These are phyloP conservation scores for Muscicapa adusta DNA, from an alignment of 2,113 vertebrate genomes.

Conservation along the genomic window DNA sequence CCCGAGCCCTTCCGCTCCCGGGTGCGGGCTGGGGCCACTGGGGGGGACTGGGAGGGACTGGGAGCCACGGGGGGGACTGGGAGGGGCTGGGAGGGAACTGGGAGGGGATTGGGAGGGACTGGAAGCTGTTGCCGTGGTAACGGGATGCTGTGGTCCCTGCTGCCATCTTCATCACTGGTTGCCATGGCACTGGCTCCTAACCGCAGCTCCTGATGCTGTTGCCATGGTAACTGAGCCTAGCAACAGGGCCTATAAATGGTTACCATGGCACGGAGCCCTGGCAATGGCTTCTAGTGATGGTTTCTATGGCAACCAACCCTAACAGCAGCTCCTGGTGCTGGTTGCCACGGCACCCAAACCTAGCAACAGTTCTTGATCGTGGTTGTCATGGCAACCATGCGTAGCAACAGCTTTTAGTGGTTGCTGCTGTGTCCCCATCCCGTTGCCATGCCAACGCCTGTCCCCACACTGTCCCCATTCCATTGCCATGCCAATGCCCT, in stretches of 20 bases:
- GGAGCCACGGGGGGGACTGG: too few relatives aligned
- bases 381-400: background rate
- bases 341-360: background rate
- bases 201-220: too few relatives aligned
- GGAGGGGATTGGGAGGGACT: too few relatives aligned
- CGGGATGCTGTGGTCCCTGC: background rate
- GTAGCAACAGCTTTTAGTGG: background rate
- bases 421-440: background rate
- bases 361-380: background rate
- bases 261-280: background rate
- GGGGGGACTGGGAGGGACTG: background rate
- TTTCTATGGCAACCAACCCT: background rate
- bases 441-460: too few relatives aligned
- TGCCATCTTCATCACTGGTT: background rate
- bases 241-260: too few relatives aligned
- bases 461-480: too few relatives aligned
- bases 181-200: background rate
- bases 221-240: too few relatives aligned
- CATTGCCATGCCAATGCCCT: too few relatives aligned
- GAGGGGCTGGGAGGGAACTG: too few relatives aligned
- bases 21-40: constrained; percentile 57
- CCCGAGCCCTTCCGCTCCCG: constrained; percentile 89
- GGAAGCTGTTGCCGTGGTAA: background rate
- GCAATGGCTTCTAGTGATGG: too few relatives aligned
- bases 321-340: too few relatives aligned